phyloP scores from a whole-genome alignment of 2,888 invertebrate species.

The Parnassius glacialis region DNA sequence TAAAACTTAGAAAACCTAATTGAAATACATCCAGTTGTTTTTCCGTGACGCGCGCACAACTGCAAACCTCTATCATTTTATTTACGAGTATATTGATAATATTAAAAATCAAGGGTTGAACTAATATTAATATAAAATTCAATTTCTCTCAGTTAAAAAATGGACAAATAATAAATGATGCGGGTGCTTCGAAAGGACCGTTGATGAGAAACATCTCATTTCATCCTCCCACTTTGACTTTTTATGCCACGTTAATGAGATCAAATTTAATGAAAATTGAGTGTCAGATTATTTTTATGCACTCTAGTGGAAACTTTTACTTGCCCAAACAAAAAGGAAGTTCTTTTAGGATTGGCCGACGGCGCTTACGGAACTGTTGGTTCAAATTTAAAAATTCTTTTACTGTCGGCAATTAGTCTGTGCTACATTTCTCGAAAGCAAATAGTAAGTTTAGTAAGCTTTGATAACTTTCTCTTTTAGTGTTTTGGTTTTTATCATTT shows the following conservation, averaged over 20 bases:
- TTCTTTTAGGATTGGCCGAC: slow-evolving; percentile 11
- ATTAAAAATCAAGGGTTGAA: not conserved
- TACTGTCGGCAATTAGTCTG: slow-evolving; percentile 9
- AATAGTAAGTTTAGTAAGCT: too few relatives aligned
- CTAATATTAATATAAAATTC: too few relatives aligned
- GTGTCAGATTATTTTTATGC: slow-evolving; percentile 19
- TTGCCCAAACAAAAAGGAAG: slow-evolving; percentile 17
- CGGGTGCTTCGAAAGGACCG: not conserved
- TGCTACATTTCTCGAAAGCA: not conserved
- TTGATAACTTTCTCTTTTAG: too few relatives aligned
- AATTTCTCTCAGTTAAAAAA: not conserved
- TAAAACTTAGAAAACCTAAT: too few relatives aligned
- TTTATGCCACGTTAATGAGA: slow-evolving; percentile 17
- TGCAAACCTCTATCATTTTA: too few relatives aligned
- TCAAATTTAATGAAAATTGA: slow-evolving; percentile 13
- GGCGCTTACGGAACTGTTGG: slow-evolving; percentile 7
- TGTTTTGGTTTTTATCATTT: too few relatives aligned
- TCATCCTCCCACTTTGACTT: not conserved
- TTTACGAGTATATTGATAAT: too few relatives aligned
- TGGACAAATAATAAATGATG: slow-evolving; percentile 5
- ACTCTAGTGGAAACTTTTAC: slow-evolving; percentile 14
- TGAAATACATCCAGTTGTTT: too few relatives aligned
- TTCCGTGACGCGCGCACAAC: too few relatives aligned
- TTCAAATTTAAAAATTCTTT: slow-evolving; percentile 15
- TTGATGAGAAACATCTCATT: not conserved